phyloP scores from a whole-genome alignment of 2,113 vertebrate genomes.

The Pristiophorus japonicus region DNA sequence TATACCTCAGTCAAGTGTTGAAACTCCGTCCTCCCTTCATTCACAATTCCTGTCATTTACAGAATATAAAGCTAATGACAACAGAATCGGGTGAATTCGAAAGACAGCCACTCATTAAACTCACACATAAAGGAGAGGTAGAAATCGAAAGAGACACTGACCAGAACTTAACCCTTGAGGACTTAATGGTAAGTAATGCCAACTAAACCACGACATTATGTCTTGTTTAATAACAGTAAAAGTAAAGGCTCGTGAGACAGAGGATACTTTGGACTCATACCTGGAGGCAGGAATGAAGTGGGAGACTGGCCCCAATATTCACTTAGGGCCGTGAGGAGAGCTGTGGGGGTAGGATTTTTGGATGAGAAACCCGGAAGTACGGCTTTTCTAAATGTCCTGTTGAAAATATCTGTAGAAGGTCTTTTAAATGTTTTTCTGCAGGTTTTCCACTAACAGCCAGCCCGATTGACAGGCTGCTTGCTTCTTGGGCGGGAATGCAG shows the following conservation, averaged over 20 bases:
- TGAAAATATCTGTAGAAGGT: neutral
- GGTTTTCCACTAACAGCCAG: neutral
- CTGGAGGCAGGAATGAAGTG: neutral
- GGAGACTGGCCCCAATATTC: neutral
- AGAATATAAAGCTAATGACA: neutral
- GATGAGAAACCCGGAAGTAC: neutral
- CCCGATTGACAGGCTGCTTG: neutral
- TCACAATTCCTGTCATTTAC: neutral
- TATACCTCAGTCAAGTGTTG: neutral
- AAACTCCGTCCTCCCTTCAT: neutral
- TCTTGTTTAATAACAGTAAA: neutral
- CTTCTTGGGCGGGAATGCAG: neutral
- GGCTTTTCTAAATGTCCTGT: neutral
- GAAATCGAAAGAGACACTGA: slow-evolving; percentile 50
- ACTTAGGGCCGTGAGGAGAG: neutral
- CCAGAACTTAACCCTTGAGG: slow-evolving; percentile 48
- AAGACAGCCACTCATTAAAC: slow-evolving; percentile 45
- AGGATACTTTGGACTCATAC: neutral
- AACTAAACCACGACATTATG: neutral
- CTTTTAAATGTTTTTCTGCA: neutral
- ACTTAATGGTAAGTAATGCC: slow-evolving; percentile 47
- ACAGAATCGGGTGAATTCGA: neutral
- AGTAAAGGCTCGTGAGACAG: neutral
- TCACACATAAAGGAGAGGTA: slow-evolving; percentile 56
- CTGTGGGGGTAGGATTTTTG: neutral